These are phyloP conservation scores for Macrotis lagotis DNA, from an alignment of 2,113 vertebrate genomes.

Conservation along the genomic window DNA sequence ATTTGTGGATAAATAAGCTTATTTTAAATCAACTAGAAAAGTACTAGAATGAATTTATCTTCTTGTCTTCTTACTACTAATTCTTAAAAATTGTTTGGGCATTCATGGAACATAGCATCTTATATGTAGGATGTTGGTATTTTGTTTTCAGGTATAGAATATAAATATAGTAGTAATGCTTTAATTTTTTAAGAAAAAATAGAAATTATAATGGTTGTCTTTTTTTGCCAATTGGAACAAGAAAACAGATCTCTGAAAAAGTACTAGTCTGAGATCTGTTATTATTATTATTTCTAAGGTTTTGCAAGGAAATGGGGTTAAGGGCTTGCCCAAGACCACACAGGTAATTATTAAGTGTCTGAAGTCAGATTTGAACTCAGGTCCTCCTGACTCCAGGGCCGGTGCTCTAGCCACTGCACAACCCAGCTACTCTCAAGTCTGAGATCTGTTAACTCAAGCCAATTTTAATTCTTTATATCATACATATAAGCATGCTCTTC, in stretches of 20 bases:
- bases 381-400: too few relatives aligned
- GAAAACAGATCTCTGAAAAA: not conserved
- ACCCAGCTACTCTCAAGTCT: too few relatives aligned
- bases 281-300: too few relatives aligned
- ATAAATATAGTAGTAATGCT: not conserved
- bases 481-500: not conserved
- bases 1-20: not conserved
- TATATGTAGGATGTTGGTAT: not conserved
- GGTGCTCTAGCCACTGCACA: too few relatives aligned
- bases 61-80: not conserved
- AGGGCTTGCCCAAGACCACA: too few relatives aligned
- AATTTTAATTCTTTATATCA: not conserved
- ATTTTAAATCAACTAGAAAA: slow-evolving; percentile 43
- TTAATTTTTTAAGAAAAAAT: not conserved
- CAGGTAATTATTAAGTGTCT: too few relatives aligned
- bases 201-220: not conserved
- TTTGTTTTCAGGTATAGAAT: not conserved
- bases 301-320: too few relatives aligned
- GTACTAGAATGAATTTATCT: slow-evolving; percentile 20
- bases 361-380: too few relatives aligned
- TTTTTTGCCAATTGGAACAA: not conserved
- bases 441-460: not conserved
- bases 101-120: not conserved
- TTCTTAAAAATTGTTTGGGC: not conserved
- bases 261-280: not conserved